Percentiles rank a stretch among this genome's conserved stretches.
phyloP scores from a whole-genome alignment of 2,888 invertebrate species.

The Timema podura region DNA sequence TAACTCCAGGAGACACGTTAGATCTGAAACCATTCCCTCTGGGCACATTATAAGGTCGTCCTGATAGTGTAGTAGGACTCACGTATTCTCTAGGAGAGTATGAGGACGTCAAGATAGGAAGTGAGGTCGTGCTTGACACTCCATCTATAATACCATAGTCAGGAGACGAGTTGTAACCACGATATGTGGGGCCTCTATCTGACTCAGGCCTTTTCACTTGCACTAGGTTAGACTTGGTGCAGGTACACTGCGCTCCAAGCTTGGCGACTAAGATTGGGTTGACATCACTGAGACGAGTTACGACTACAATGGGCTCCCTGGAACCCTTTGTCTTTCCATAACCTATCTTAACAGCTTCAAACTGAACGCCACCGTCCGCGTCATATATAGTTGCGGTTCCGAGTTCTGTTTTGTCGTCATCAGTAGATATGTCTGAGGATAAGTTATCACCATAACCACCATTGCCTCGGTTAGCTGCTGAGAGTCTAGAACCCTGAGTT shows the following conservation, averaged over 20 bases:
- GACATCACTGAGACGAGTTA: slow-evolving; percentile 59
- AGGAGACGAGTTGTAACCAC: not conserved
- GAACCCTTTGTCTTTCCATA: slow-evolving; percentile 27
- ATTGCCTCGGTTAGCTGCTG: not conserved
- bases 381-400: slow-evolving; percentile 18
- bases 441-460: slow-evolving; percentile 3
- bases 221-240: slow-evolving; percentile 42
- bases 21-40: too few relatives aligned
- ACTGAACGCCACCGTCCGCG: slow-evolving; percentile 17
- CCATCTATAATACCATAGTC: too few relatives aligned
- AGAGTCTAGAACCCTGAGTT: not conserved
- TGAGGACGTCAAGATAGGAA: not conserved
- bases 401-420: slow-evolving; percentile 8
- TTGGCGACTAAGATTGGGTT: slow-evolving; percentile 67
- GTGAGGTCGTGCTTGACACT: too few relatives aligned
- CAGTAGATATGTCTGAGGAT: slow-evolving; percentile 8
- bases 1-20: too few relatives aligned
- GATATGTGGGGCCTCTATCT: slow-evolving; percentile 6
- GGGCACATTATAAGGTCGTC: too few relatives aligned
- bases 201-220: slow-evolving; percentile 12
- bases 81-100: slow-evolving; percentile 8
- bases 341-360: slow-evolving; percentile 19
- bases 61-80: too few relatives aligned
- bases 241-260: slow-evolving; percentile 69
- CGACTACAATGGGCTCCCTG: slow-evolving; percentile 37